Conservation (phyloP, 2,113 vertebrate genomes). For the Scomber colias region DNA sequence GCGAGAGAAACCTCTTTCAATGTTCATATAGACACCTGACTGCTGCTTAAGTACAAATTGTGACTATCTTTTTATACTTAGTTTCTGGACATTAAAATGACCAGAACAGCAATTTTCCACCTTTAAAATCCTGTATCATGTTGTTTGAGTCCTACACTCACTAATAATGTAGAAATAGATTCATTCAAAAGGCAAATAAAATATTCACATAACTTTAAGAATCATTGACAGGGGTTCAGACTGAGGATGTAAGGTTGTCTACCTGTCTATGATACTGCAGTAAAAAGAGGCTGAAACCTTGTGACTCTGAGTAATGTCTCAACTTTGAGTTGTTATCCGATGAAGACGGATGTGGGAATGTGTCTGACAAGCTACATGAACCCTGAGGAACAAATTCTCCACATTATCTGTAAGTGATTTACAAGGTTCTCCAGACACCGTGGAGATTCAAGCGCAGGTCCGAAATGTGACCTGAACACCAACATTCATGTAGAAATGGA, state of each 20-base stretch:
- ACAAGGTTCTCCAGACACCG: conserved; percentile 18
- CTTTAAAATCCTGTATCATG: too few relatives aligned
- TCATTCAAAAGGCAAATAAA: too few relatives aligned
- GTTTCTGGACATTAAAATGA: too few relatives aligned
- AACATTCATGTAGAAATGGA: conserved; percentile 32
- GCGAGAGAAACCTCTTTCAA: too few relatives aligned
- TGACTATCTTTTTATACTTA: too few relatives aligned
- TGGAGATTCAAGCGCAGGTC: conserved; percentile 1
- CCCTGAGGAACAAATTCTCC: conserved; percentile 41
- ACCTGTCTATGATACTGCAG: background rate
- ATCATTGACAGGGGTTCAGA: background rate
- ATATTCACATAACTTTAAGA: too few relatives aligned
- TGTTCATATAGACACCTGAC: too few relatives aligned
- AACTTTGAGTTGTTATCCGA: conserved; percentile 10
- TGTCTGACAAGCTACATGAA: background rate
- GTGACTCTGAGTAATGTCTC: conserved; percentile 35
- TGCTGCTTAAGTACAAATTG: too few relatives aligned
- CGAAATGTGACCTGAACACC: conserved; percentile 21
- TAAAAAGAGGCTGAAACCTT: conserved; percentile 15
- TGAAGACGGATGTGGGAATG: conserved; percentile 22
- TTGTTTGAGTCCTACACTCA: too few relatives aligned
- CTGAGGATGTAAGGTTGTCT: background rate
- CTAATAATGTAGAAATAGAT: too few relatives aligned
- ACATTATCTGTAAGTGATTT: conserved; percentile 37
- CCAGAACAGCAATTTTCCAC: too few relatives aligned